Evolutionary conservation across 1,140 invertebrate genomes (phyloP), one percentile per base, ranked within the genome.

Genomic region (Drosophila sechellia): DNA sequence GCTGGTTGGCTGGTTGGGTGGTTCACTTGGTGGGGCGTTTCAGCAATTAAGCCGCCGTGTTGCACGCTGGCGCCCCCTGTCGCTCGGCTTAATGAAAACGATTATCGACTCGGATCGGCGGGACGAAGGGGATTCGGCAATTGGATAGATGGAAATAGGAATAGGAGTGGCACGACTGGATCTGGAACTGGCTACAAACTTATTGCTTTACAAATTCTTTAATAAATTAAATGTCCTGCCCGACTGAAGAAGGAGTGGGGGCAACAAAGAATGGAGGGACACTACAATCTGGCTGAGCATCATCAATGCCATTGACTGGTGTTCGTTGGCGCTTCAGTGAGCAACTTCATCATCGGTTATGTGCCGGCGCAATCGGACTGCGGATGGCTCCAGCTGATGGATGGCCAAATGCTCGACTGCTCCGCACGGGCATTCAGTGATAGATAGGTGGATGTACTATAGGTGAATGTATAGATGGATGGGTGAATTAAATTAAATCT

Each of bases 191-290:
- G 71, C 71, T 61, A 53, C 55, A 66, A 79, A 83, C 83, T 89
- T 89, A 89, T 83, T 87, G 83, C 83, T 83, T 83, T 89, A 89
- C 83, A 87, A 87, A 87, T 89, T 87, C 79, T 87, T 89, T 79
- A 87, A 87, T 87, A 87, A 89, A 87, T 87, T 83, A 83, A 87
- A 89, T 87, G 77, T 89, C 65, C 84, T 76, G 78, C 52, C 69
- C 2, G 20, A 22, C 20, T 22, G 0, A 22, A 31, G 6, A 56
- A 31, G 6, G 77, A 73, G 57, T 69, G 56, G 46, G 56, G 43
- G 10, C 11, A 45, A 22, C 5, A 12, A 6, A 5, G 43, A 25
- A 22, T 22, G 5, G 20, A 46, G 11, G 1, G 37, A 39, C 35
- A 39, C 35, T 37, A 5, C 11, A 43, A 43, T 43, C 42, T 15